Evolutionary conservation across 2,888 invertebrate genomes (phyloP).

Genomic region (Choristoneura rosaceana): DNA sequence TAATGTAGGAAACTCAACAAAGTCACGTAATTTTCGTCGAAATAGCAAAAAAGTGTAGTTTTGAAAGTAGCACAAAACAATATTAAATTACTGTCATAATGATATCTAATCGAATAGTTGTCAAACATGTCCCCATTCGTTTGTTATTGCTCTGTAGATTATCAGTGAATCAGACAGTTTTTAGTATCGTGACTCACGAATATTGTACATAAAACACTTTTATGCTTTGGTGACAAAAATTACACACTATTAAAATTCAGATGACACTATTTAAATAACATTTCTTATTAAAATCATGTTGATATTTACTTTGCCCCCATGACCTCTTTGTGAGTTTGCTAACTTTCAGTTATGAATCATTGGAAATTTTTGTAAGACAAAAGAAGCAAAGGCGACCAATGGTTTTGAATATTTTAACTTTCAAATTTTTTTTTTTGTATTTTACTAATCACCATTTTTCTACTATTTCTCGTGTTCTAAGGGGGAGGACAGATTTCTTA

Average conservation of each 20-base stretch:
- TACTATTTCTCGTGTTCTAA: no score
- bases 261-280: background rate
- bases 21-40: background rate
- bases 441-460: no score
- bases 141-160: slow-evolving; percentile 14
- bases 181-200: background rate
- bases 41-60: background rate
- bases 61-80: slow-evolving; percentile 2
- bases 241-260: background rate
- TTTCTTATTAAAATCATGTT: background rate
- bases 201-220: background rate
- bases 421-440: no score
- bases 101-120: slow-evolving; percentile 5
- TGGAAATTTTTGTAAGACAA: background rate
- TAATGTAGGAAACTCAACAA: background rate
- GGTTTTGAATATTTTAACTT: background rate
- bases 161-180: slow-evolving; percentile 12
- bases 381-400: background rate
- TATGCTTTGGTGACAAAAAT: background rate
- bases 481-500: no score
- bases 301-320: background rate
- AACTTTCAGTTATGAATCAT: background rate
- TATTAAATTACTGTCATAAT: slow-evolving; percentile 5
- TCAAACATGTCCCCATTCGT: background rate
- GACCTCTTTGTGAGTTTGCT: background rate